phyloP scores from a whole-genome alignment of 2,797 vertebrate species.

The Falco cherrug region DNA sequence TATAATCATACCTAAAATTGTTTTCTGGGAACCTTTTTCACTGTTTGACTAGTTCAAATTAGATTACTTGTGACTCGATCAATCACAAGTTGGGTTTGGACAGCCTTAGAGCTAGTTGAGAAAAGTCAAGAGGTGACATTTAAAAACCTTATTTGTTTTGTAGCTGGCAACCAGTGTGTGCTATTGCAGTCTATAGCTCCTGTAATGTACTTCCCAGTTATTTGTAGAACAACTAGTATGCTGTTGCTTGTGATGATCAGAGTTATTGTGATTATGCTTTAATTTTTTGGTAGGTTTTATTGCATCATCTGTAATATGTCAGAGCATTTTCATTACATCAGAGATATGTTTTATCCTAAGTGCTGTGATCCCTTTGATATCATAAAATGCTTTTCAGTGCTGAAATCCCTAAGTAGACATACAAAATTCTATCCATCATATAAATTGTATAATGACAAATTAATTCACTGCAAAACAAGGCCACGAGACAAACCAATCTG shows the following conservation, averaged over 20 bases:
- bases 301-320: not conserved
- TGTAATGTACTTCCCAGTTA: not conserved
- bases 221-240: not conserved
- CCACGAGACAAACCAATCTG: not conserved
- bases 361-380: not conserved
- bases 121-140: not conserved
- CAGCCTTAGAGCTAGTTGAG: not conserved
- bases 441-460: not conserved
- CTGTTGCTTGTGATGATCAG: not conserved
- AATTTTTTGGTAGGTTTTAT: not conserved
- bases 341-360: not conserved
- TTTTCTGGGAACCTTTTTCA: not conserved
- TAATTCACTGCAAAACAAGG: not conserved
- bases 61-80: not conserved
- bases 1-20: not conserved
- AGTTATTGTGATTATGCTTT: not conserved
- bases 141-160: not conserved
- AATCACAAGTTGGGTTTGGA: not conserved
- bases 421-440: not conserved
- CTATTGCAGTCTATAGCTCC: not conserved
- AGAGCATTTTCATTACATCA: not conserved
- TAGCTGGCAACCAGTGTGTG: not conserved
- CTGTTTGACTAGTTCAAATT: not conserved
- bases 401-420: not conserved
- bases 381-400: not conserved